These are phyloP conservation scores for Drosophila orosa DNA, from an alignment of 1,140 invertebrate genomes.

Conservation along the genomic window DNA sequence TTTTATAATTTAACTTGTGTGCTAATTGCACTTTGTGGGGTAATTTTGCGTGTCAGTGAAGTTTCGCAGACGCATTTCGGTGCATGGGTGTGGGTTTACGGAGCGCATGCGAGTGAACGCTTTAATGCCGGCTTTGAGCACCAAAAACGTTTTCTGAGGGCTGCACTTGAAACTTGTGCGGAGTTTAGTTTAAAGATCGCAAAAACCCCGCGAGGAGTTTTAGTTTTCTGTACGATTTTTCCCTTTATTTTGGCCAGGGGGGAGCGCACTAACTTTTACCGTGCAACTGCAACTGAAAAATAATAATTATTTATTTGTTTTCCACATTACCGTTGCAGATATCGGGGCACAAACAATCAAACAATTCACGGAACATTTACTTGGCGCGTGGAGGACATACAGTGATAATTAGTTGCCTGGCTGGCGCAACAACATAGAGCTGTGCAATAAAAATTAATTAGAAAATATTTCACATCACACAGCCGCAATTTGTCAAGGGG, in stretches of 20 bases:
- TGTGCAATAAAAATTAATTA: slow-evolving; percentile 68
- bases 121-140: slow-evolving; percentile 51
- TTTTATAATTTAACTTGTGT: slow-evolving; percentile 78
- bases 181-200: slow-evolving; percentile 43
- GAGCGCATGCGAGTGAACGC: slow-evolving; percentile 26
- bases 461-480: slow-evolving; percentile 60
- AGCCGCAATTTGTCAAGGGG: slow-evolving; percentile 47
- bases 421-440: slow-evolving; percentile 20
- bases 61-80: slow-evolving; percentile 60
- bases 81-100: slow-evolving; percentile 17
- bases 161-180: slow-evolving; percentile 48
- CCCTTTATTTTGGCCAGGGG: not conserved
- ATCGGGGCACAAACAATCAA: slow-evolving; percentile 1
- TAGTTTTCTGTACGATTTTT: not conserved
- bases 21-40: slow-evolving; percentile 75
- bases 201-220: slow-evolving; percentile 1
- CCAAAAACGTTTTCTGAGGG: slow-evolving; percentile 30
- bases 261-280: not conserved
- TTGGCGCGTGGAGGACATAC: slow-evolving; percentile 7
- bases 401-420: slow-evolving; percentile 33
- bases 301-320: slow-evolving; percentile 38
- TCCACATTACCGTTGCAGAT: slow-evolving; percentile 37
- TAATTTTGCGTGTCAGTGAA: slow-evolving; percentile 76
- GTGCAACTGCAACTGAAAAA: slow-evolving; percentile 21
- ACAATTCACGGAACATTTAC: not conserved